phyloP scores from a whole-genome alignment of 2,888 invertebrate genomes.

The Pedicia rivosa region DNA sequence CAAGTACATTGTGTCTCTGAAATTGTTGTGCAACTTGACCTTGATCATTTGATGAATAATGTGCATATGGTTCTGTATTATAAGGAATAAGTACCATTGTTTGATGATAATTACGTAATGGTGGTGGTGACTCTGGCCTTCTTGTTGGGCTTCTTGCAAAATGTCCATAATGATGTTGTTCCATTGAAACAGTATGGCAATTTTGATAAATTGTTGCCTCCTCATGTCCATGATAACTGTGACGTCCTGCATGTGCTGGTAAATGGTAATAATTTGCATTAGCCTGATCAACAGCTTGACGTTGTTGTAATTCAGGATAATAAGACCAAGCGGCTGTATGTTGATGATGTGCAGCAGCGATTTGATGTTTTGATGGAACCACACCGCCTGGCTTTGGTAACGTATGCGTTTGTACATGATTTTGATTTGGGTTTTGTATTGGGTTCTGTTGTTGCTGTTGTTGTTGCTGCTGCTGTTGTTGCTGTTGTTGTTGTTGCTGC shows the following conservation, averaged over 20 bases:
- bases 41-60: constrained; percentile 26
- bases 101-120: constrained; percentile 49
- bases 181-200: constrained; percentile 23
- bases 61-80: constrained; percentile 32
- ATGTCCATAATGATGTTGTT: constrained; percentile 20
- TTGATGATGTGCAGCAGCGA: constrained; percentile 24
- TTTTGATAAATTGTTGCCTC: constrained; percentile 28
- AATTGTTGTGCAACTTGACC: constrained; percentile 26
- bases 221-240: constrained; percentile 26
- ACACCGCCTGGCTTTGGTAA: not conserved
- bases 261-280: constrained; percentile 26
- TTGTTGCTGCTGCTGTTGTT: constrained; percentile 18
- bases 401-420: not conserved
- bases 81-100: constrained; percentile 54
- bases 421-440: constrained; percentile 14
- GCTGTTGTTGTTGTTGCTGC: constrained; percentile 17
- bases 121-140: constrained; percentile 53
- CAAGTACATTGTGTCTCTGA: constrained; percentile 28
- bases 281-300: constrained; percentile 18
- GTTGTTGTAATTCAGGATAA: constrained; percentile 24
- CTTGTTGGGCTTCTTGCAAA: constrained; percentile 30
- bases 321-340: constrained; percentile 29
- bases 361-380: constrained; percentile 13
- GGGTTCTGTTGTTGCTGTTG: constrained; percentile 16
- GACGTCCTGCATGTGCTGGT: constrained; percentile 26